Conservation (phyloP, 1,140 invertebrate genomes). For the Pseudomyrmex dendroicus region DNA sequence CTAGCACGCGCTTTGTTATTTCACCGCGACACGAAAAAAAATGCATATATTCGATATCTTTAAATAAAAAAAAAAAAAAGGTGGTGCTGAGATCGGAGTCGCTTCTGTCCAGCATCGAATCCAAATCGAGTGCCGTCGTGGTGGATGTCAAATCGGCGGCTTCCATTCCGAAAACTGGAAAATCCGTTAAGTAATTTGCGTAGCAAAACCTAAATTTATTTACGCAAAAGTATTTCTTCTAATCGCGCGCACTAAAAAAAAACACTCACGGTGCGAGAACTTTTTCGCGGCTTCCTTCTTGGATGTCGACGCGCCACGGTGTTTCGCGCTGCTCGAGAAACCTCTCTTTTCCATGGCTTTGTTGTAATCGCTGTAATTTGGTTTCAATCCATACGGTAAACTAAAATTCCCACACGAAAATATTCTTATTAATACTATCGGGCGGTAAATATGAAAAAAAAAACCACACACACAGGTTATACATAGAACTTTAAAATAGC, state of each 20-base stretch:
- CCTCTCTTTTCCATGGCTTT: constrained; percentile 80
- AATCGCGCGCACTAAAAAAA: background rate
- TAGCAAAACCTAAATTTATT: background rate
- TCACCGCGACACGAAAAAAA: background rate
- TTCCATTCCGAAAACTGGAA: constrained; percentile 89
- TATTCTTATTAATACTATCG: constrained; percentile 13
- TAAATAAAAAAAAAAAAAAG: background rate
- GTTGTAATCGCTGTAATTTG: constrained; percentile 84
- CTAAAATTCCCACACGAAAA: constrained; percentile 74
- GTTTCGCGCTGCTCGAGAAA: constrained; percentile 78
- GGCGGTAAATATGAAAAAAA: background rate
- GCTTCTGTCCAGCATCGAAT: constrained; percentile 91
- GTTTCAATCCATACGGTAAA: constrained; percentile 87
- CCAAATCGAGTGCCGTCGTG: constrained; percentile 91
- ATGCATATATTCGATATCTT: background rate
- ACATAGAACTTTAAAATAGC: no score
- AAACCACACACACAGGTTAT: no score
- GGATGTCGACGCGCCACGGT: constrained; percentile 79
- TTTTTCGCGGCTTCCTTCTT: constrained; percentile 83
- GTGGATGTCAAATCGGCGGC: constrained; percentile 91
- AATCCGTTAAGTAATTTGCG: background rate
- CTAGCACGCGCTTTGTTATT: background rate
- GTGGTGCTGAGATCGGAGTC: constrained; percentile 92
- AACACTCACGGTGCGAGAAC: constrained; percentile 81
- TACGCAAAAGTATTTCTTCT: background rate